Evolutionary conservation across 2,113 vertebrate genomes (phyloP).

Genomic region (Apus apus): DNA sequence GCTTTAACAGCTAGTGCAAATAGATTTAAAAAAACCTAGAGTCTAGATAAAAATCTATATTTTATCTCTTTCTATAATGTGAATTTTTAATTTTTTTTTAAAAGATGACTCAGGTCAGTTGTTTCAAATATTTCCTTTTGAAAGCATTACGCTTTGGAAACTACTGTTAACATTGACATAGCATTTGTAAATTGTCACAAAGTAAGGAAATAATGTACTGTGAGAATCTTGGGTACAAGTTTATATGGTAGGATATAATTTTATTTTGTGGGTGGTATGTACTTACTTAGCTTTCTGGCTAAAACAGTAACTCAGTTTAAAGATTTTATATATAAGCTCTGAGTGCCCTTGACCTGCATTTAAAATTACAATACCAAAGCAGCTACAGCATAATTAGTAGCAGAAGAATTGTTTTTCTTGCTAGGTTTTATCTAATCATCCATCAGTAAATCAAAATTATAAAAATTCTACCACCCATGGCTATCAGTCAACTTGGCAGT

Average conservation of each 20-base stretch:
- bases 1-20: background rate
- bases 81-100: background rate
- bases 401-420: background rate
- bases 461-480: background rate
- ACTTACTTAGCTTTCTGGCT: background rate
- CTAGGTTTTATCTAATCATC: background rate
- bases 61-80: background rate
- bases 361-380: background rate
- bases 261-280: background rate
- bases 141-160: background rate
- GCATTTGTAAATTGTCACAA: background rate
- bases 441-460: background rate
- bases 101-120: background rate
- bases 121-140: background rate
- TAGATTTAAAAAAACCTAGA: background rate
- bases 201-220: background rate
- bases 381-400: background rate
- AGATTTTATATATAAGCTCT: background rate
- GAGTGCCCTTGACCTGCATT: background rate
- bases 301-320: background rate
- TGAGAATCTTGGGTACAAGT: background rate
- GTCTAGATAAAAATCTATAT: background rate
- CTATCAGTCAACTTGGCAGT: slow-evolving; percentile 1
- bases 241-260: background rate
- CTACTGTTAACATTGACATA: background rate